Evolutionary conservation across 2,113 vertebrate genomes (phyloP), one percentile per base, ranked within the genome.

Genomic region (Haliaeetus leucogaster): DNA sequence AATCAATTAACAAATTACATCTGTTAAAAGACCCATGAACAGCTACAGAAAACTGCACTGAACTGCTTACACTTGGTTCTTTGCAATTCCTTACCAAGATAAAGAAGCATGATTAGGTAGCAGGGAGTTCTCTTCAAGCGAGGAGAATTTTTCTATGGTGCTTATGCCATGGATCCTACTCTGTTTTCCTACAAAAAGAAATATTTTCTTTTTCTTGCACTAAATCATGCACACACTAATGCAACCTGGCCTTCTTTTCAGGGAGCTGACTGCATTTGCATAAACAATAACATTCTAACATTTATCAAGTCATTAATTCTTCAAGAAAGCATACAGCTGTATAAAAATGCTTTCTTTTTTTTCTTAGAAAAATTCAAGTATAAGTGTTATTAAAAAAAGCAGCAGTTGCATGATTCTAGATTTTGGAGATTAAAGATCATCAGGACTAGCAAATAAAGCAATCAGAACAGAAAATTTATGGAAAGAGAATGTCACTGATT

Each of bases 261-360:
- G 70, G 93, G 50, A 78, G 71, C 80, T 90, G 92, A 89, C 58
- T 82, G 74, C 13, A 95, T 96, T 95, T 94, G 89, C 94, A 97
- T 96, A 87, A 97, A 73, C 87, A 97, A 94, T 87, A 96, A 93
- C 70, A 96, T 23, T 36, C 87, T 67, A 80, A 96, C 94, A 43
- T 89, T 90, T 93, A 95, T 86, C 74, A 95, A 76, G 45, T 92
- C 94, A 94, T 95, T 97, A 95, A 78, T 95, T 95, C 92, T 94
- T 93, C 89, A 93, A 88, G 71, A 97, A 97, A 91, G 90, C 58
- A 72, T 50, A 88, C 88, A 91, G 84, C 74, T 95, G 76, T 63
- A 72, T 68, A 68, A 91, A 93, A 82, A 90, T 71, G 42, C 48
- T 81, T 47, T 61, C 94, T 94, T 48, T 74, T 82, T 78, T 53